phyloP scores from a whole-genome alignment of 2,797 vertebrate genomes.

The Melopsittacus undulatus region DNA sequence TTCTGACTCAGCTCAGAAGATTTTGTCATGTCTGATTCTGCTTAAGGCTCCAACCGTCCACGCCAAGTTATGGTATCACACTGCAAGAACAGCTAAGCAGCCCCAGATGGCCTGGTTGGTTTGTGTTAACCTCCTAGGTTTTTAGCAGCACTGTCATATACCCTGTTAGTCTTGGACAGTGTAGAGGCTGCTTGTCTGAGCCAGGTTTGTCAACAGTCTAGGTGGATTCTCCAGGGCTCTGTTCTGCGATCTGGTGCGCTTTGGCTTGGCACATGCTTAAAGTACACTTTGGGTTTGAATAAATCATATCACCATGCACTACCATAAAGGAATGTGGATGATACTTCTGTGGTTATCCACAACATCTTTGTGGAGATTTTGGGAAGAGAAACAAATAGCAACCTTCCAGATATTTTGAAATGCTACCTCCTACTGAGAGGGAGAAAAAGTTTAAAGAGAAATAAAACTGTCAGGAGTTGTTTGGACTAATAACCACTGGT shows the following conservation, averaged over 20 bases:
- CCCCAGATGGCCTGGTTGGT: conserved; percentile 35
- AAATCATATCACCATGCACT: conserved; percentile 8
- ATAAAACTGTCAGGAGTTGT: conserved; percentile 18
- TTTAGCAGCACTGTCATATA: background rate
- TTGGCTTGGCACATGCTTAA: background rate
- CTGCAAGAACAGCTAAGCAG: conserved; percentile 47
- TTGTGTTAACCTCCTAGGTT: background rate
- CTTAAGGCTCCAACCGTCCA: conserved; percentile 31
- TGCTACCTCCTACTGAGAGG: background rate
- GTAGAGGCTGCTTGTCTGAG: background rate
- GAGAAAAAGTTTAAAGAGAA: conserved; percentile 47
- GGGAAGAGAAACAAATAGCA: conserved; percentile 42
- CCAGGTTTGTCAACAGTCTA: conserved; percentile 22
- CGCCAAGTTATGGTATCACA: conserved; percentile 25
- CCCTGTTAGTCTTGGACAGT: background rate
- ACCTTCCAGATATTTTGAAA: conserved; percentile 66
- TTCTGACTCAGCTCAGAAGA: conserved; percentile 44
- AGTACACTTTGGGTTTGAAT: background rate
- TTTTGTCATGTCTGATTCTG: conserved; percentile 43
- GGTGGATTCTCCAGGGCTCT: conserved; percentile 5
- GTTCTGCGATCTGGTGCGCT: background rate
- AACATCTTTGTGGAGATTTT: conserved; percentile 46
- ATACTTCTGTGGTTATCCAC: conserved; percentile 27
- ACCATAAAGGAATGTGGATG: conserved; percentile 42
- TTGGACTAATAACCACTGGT: background rate